A percentile compares a stretch with the other conserved stretches of the same genome.
These are phyloP conservation scores for Koerneria pararmatus DNA, from an alignment of 2,888 invertebrate genomes.

Conservation along the genomic window DNA sequence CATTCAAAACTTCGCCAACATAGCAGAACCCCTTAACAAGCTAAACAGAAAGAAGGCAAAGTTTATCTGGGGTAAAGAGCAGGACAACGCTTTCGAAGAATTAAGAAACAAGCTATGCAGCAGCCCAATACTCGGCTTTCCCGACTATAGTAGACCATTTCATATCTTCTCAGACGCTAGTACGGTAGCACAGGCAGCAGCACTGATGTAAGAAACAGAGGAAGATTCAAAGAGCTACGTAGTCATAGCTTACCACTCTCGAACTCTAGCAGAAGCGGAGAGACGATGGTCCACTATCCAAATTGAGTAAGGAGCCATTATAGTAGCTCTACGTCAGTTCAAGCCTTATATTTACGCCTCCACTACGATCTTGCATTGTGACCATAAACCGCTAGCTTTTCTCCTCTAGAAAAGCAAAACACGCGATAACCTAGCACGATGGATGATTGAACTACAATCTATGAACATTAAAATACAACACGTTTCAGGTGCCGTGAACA, in stretches of 20 bases:
- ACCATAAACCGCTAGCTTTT: constrained; percentile 26
- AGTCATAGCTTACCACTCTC: constrained; percentile 18
- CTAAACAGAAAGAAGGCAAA: neutral
- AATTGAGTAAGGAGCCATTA: constrained; percentile 26
- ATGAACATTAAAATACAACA: neutral
- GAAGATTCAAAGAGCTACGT: too few species aligned
- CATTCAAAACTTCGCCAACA: neutral
- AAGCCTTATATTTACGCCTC: constrained; percentile 26
- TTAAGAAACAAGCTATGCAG: neutral
- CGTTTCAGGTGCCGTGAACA: neutral
- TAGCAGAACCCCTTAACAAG: neutral
- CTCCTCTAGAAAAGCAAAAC: constrained; percentile 11
- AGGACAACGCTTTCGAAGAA: neutral
- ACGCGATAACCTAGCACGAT: constrained; percentile 20
- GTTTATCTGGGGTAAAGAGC: neutral
- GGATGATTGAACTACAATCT: neutral
- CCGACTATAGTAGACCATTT: neutral
- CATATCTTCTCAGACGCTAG: neutral
- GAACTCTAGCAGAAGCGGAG: constrained; percentile 17
- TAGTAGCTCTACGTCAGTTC: constrained; percentile 23
- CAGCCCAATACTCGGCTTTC: neutral
- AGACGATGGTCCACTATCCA: neutral
- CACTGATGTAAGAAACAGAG: neutral
- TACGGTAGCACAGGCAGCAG: neutral
- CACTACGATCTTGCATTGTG: constrained; percentile 25